A percentile compares a stretch with the other conserved stretches of the same genome.
Evolutionary conservation across 1,140 invertebrate genomes (phyloP).

Genomic region (Drosophila insularis): DNA sequence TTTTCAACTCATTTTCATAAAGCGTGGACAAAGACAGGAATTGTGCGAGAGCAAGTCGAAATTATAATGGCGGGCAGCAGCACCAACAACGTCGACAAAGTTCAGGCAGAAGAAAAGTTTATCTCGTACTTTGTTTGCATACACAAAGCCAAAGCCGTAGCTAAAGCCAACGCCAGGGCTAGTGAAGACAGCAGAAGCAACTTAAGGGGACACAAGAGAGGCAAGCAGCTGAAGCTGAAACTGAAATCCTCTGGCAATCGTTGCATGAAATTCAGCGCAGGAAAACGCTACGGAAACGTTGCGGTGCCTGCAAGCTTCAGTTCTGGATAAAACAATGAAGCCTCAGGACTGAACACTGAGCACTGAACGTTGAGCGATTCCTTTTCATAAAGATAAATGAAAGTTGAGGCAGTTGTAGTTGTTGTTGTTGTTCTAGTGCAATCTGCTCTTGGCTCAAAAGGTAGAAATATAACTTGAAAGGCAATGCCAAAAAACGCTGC

Average conservation of each 20-base stretch:
- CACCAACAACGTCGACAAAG: slow-evolving; percentile 53
- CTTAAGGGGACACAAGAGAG: neutral
- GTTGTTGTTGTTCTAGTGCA: slow-evolving; percentile 12
- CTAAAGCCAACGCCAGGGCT: slow-evolving; percentile 33
- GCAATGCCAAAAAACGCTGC: neutral
- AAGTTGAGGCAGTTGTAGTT: slow-evolving; percentile 41
- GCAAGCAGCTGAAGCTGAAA: neutral
- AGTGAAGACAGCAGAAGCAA: slow-evolving; percentile 1
- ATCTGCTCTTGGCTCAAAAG: slow-evolving; percentile 8
- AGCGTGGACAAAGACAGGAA: slow-evolving; percentile 45
- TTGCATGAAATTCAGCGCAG: slow-evolving; percentile 65
- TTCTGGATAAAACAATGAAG: slow-evolving; percentile 61
- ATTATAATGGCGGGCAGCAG: slow-evolving; percentile 48
- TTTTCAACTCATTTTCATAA: slow-evolving; percentile 70
- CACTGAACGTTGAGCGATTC: slow-evolving; percentile 63
- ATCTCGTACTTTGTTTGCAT: slow-evolving; percentile 75
- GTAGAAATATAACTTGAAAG: neutral
- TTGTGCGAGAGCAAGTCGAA: slow-evolving; percentile 32
- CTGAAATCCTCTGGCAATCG: slow-evolving; percentile 28
- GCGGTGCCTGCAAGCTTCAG: slow-evolving; percentile 39
- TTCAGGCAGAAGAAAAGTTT: slow-evolving; percentile 79
- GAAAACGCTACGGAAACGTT: slow-evolving; percentile 49
- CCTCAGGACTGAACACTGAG: slow-evolving; percentile 17
- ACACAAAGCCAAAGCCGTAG: slow-evolving; percentile 44
- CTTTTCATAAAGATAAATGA: slow-evolving; percentile 77